A percentile compares a stretch with the other conserved stretches of the same genome.
These are phyloP conservation scores for Enchytraeus crypticus DNA, from an alignment of 2,888 invertebrate genomes.

Conservation along the genomic window DNA sequence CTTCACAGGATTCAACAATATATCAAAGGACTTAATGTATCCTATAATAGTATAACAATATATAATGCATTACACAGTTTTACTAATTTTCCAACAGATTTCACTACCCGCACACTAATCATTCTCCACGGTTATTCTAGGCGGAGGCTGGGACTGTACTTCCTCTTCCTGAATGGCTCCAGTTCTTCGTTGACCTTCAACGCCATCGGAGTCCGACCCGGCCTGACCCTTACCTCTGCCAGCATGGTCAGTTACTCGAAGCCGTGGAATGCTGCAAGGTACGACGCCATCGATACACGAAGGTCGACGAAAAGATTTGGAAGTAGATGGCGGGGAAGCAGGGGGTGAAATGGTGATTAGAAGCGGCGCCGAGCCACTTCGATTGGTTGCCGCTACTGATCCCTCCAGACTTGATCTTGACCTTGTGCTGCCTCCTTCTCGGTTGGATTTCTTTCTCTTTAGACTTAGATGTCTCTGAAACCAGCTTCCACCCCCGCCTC, in stretches of 20 bases:
- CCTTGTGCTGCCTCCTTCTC: background rate
- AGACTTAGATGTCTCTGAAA: conserved; percentile 26
- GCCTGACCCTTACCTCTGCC: conserved; percentile 5
- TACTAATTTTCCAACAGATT: too few species aligned
- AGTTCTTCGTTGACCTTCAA: too few species aligned
- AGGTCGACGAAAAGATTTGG: conserved; percentile 26
- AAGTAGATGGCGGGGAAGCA: background rate
- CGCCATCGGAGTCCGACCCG: background rate
- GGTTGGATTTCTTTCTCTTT: conserved; percentile 9
- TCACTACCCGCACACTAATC: background rate
- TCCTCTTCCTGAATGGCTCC: too few species aligned
- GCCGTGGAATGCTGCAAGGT: conserved; percentile 12
- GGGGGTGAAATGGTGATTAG: conserved; percentile 11
- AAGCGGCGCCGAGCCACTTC: conserved; percentile 13
- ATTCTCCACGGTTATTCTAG: background rate
- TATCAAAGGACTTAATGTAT: too few species aligned
- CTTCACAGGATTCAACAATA: too few species aligned
- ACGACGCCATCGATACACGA: conserved; percentile 27
- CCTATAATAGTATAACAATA: too few species aligned
- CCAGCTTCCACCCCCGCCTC: conserved; percentile 20
- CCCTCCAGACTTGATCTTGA: background rate
- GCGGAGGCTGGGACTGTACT: background rate
- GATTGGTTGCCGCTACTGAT: conserved; percentile 1
- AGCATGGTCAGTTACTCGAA: too few species aligned
- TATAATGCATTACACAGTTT: too few species aligned